phyloP scores from a whole-genome alignment of 2,888 invertebrate genomes.

The Caenorhabditis afra region DNA sequence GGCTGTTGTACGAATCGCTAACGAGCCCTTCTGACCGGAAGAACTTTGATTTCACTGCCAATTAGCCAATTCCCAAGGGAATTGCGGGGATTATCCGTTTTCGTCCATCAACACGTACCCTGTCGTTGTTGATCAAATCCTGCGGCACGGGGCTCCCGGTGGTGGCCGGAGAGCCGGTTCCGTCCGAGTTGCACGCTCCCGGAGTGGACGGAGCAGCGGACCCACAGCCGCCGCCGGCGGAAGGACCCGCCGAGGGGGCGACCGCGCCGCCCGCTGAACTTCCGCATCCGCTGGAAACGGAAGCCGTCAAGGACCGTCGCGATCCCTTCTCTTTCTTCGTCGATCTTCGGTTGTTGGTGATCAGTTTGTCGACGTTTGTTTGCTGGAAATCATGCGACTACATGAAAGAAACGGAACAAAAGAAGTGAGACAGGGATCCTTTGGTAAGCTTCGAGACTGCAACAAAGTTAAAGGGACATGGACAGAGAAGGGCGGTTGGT shows the following conservation, averaged over 20 bases:
- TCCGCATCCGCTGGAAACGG: conserved; percentile 56
- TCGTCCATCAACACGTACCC: conserved; percentile 17
- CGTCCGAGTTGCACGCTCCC: conserved; percentile 46
- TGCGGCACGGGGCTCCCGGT: conserved; percentile 51
- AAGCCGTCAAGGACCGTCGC: conserved; percentile 54
- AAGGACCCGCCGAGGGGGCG: conserved; percentile 50
- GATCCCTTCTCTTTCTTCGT: conserved; percentile 75
- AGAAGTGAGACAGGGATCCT: conserved; percentile 11
- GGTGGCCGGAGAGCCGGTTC: conserved; percentile 50
- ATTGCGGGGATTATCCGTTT: not conserved
- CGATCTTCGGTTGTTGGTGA: conserved; percentile 73
- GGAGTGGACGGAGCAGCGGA: conserved; percentile 37
- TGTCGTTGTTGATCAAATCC: conserved; percentile 56
- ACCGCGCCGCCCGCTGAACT: conserved; percentile 24
- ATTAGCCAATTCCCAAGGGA: conserved; percentile 3
- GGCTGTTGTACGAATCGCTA: not conserved
- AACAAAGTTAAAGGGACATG: conserved; percentile 40
- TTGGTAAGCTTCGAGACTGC: conserved; percentile 27
- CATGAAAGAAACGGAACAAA: not conserved
- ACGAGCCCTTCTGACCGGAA: too few relatives aligned
- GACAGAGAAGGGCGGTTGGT: not conserved
- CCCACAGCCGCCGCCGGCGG: conserved; percentile 15
- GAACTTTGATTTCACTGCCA: not conserved
- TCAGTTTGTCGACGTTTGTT: conserved; percentile 79
- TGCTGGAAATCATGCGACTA: conserved; percentile 65